phyloP scores from a whole-genome alignment of 2,113 vertebrate genomes.

The Rattus rattus region DNA sequence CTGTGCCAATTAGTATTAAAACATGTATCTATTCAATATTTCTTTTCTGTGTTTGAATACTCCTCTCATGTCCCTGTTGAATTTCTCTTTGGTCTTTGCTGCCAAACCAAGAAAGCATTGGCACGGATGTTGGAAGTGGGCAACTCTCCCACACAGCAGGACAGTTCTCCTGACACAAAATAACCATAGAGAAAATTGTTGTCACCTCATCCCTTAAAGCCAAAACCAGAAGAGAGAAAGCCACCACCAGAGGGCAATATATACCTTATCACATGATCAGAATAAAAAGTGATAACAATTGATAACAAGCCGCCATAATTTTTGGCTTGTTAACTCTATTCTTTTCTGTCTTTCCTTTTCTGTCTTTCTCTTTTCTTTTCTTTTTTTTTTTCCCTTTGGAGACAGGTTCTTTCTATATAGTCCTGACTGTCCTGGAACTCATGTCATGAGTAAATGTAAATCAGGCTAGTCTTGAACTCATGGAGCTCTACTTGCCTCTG shows the following conservation, averaged over 20 bases:
- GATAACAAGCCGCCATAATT: constrained; percentile 2
- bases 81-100: constrained; percentile 38
- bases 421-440: neutral
- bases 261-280: constrained; percentile 47
- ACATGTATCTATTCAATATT: constrained; percentile 4
- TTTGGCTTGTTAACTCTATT: constrained; percentile 12
- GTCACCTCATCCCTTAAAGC: constrained; percentile 40
- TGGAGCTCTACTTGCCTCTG: neutral
- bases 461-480: neutral
- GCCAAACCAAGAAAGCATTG: constrained; percentile 22
- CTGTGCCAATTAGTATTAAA: neutral
- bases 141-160: constrained; percentile 52
- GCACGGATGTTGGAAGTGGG: constrained; percentile 54
- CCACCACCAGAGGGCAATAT: constrained; percentile 60
- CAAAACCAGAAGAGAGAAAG: constrained; percentile 52
- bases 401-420: neutral
- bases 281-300: constrained; percentile 2
- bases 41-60: constrained; percentile 47
- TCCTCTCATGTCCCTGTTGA: neutral
- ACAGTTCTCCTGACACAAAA: constrained; percentile 31
- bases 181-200: constrained; percentile 45
- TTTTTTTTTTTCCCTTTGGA: neutral
- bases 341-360: neutral
- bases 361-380: neutral
- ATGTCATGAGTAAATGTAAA: neutral